phyloP scores from a whole-genome alignment of 2,113 vertebrate species.

The Pan troglodytes region NHGRI_mPanTro3-v2.1_pri NC_072413.2:102547501-102548000 shows the following conservation, averaged over 20 bases:
- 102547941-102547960: background rate
- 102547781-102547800: rapidly evolving
- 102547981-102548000: background rate
- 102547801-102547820: rapidly evolving
- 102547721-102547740: rapidly evolving
- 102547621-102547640: rapidly evolving
- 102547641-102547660: rapidly evolving
- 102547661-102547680: rapidly evolving
- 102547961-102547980: background rate
- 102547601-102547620: rapidly evolving
- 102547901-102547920: background rate
- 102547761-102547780: background rate
- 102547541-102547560: rapidly evolving
- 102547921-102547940: background rate
- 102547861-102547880: rapidly evolving
- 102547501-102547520: background rate
- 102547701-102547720: rapidly evolving
- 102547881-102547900: rapidly evolving
- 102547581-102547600: rapidly evolving
- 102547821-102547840: rapidly evolving
- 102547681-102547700: rapidly evolving
- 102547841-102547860: rapidly evolving
- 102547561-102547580: background rate
- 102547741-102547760: rapidly evolving
- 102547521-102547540: background rate